phyloP scores from a whole-genome alignment of 2,888 invertebrate species.

The Dryadula phaetusa region DNA sequence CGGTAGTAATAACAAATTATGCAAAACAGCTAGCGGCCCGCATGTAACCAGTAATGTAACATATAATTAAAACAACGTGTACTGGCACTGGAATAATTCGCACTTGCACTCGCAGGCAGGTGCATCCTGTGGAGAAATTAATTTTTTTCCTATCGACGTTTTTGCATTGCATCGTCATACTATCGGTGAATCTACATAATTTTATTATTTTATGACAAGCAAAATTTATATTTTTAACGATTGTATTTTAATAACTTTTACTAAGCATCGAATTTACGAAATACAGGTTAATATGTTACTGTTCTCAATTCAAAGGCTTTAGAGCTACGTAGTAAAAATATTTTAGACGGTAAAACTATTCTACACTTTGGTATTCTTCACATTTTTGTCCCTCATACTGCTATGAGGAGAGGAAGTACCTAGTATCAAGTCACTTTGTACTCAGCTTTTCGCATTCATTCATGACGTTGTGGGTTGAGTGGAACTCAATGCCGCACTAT shows the following conservation, averaged over 20 bases:
- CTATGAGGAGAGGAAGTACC: no score
- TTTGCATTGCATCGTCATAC: constrained; percentile 22
- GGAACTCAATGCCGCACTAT: no score
- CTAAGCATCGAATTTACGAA: neutral
- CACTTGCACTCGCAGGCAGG: constrained; percentile 35
- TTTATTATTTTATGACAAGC: constrained; percentile 18
- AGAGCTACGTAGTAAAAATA: no score
- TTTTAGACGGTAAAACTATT: no score
- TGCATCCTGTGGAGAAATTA: constrained; percentile 36
- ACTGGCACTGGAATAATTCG: constrained; percentile 24
- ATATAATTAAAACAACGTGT: constrained; percentile 29
- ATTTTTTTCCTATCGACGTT: constrained; percentile 31
- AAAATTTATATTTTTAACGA: neutral
- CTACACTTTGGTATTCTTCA: no score
- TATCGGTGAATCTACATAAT: constrained; percentile 38
- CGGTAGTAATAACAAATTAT: constrained; percentile 27
- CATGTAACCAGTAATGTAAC: constrained; percentile 23
- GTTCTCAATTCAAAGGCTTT: no score
- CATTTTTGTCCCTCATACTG: no score
- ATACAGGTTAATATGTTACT: no score
- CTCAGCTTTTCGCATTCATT: no score
- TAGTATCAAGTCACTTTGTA: no score
- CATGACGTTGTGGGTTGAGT: no score
- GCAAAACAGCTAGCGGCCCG: constrained; percentile 19
- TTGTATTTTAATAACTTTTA: neutral